Conservation (phyloP, 2,797 vertebrate species). For the Crax fasciolata region DNA sequence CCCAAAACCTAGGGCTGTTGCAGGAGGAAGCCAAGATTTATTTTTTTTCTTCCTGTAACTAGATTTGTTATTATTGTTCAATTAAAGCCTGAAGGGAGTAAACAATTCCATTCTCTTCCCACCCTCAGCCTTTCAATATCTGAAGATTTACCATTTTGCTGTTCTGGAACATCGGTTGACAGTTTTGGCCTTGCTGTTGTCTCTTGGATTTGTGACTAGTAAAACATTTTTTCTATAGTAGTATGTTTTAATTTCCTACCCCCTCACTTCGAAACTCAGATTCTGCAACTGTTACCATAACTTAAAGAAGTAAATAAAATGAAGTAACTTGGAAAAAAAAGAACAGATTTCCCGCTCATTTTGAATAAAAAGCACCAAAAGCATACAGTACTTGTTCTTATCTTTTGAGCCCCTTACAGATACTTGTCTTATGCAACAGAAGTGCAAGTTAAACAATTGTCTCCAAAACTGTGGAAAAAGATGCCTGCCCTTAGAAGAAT, state of each 20-base stretch:
- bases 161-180: neutral
- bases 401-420: neutral
- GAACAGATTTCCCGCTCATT: neutral
- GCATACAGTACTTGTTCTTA: neutral
- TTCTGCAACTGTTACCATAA: neutral
- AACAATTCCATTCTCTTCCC: constrained; percentile 21
- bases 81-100: constrained; percentile 53
- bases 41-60: constrained; percentile 52
- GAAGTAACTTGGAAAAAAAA: neutral
- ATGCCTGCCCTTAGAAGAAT: neutral
- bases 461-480: neutral
- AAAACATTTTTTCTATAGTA: neutral
- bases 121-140: constrained; percentile 23
- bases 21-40: constrained; percentile 70
- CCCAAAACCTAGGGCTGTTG: constrained; percentile 62
- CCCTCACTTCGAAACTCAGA: neutral
- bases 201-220: neutral
- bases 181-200: constrained; percentile 29
- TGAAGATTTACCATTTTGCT: neutral
- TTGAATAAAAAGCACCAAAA: neutral
- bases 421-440: neutral
- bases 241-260: neutral
- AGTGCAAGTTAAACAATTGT: neutral
- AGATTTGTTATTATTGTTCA: constrained; percentile 1
- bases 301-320: neutral